phyloP scores from a whole-genome alignment of 2,888 invertebrate genomes.

The Endomychus coccineus region DNA sequence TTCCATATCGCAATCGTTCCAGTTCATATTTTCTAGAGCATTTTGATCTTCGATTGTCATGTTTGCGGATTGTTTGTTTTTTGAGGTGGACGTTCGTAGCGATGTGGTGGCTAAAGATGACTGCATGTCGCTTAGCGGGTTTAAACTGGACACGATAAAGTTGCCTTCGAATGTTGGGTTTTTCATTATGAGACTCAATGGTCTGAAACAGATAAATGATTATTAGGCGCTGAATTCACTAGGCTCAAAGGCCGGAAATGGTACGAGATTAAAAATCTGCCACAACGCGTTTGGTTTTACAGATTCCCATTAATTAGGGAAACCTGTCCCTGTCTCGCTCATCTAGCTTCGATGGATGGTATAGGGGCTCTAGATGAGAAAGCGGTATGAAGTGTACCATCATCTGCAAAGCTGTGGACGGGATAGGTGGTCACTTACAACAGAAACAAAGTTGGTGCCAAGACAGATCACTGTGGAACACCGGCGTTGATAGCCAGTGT shows the following conservation, averaged over 20 bases:
- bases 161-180: conserved; percentile 67
- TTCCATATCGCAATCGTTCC: conserved; percentile 26
- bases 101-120: conserved; percentile 12
- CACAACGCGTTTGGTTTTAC: conserved; percentile 1
- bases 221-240: no score
- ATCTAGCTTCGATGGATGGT: no score
- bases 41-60: conserved; percentile 30
- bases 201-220: conserved; percentile 45
- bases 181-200: conserved; percentile 67
- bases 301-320: conserved; percentile 4
- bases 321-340: no score
- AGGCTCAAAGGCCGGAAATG: not conserved
- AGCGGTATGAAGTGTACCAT: no score
- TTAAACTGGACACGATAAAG: conserved; percentile 73
- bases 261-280: not conserved
- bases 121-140: conserved; percentile 46
- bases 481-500: no score
- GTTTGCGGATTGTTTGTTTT: conserved; percentile 28
- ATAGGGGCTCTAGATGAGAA: no score
- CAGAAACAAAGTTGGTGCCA: no score
- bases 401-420: no score
- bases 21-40: conserved; percentile 28
- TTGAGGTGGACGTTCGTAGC: conserved; percentile 36
- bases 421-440: no score
- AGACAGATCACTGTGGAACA: no score